phyloP scores from a whole-genome alignment of 2,113 vertebrate genomes.

The Ceratotherium simum region DNA sequence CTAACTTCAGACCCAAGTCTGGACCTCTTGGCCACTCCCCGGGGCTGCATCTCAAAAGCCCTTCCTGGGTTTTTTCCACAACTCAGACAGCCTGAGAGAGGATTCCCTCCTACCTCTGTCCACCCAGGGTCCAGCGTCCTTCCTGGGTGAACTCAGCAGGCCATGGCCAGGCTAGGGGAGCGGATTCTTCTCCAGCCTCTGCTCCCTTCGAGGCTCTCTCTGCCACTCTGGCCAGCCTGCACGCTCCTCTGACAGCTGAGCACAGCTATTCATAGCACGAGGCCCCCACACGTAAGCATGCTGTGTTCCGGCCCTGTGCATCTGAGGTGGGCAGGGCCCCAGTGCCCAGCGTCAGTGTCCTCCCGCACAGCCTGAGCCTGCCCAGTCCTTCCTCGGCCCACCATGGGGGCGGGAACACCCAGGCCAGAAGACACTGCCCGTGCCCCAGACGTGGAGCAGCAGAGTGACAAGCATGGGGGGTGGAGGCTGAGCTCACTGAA shows the following conservation, averaged over 20 bases:
- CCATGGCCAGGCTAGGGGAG: accelerated
- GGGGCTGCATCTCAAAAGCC: neutral
- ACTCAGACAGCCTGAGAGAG: neutral
- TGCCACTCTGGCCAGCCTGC: neutral
- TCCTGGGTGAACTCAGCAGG: accelerated
- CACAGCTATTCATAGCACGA: accelerated
- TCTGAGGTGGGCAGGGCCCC: neutral
- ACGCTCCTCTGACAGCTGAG: accelerated
- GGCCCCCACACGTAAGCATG: too few species aligned
- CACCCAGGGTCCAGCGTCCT: neutral
- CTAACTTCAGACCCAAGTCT: neutral
- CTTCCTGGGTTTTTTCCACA: neutral
- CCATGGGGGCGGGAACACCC: neutral
- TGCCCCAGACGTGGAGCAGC: neutral
- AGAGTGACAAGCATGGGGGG: accelerated
- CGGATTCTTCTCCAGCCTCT: neutral
- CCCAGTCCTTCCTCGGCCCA: neutral
- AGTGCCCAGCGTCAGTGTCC: neutral
- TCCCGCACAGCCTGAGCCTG: neutral
- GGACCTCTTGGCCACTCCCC: too few species aligned
- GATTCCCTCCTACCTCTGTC: too few species aligned
- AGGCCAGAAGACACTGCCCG: neutral
- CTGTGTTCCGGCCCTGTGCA: too few species aligned
- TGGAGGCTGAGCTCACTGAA: neutral
- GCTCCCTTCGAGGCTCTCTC: too few species aligned